Conservation (phyloP, 2,797 vertebrate species). For the Argentina silus region DNA sequence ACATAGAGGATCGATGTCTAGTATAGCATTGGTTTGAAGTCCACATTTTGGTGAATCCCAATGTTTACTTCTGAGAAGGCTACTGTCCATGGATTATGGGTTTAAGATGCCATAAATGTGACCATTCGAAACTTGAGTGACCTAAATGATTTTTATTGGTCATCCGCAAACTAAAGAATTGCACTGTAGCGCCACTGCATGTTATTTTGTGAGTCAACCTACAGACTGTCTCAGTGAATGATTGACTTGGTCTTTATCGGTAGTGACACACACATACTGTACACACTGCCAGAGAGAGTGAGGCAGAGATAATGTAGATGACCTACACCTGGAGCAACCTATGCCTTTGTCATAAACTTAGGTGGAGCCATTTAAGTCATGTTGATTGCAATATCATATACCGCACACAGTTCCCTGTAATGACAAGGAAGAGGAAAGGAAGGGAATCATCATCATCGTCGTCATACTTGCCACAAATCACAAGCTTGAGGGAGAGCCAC, state of each 20-base stretch:
- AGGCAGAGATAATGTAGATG: slow-evolving; percentile 46
- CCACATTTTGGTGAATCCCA: neutral
- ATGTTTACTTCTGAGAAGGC: neutral
- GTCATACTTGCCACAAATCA: neutral
- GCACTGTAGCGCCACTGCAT: slow-evolving; percentile 58
- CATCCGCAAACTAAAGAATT: slow-evolving; percentile 58
- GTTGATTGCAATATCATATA: too few relatives aligned
- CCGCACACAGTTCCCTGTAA: neutral
- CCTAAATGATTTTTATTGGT: slow-evolving; percentile 56
- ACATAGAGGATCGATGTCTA: neutral
- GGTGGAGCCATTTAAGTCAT: slow-evolving; percentile 36
- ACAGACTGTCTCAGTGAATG: slow-evolving; percentile 72
- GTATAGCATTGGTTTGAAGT: neutral
- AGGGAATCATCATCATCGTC: too few relatives aligned
- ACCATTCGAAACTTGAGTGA: slow-evolving; percentile 47
- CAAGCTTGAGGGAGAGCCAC: neutral
- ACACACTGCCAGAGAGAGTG: slow-evolving; percentile 54
- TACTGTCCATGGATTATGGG: slow-evolving; percentile 33
- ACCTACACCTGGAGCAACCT: slow-evolving; percentile 59
- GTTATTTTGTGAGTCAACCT: slow-evolving; percentile 56
- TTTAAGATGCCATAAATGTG: slow-evolving; percentile 63
- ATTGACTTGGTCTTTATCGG: slow-evolving; percentile 75
- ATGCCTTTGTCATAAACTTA: slow-evolving; percentile 54
- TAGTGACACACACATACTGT: slow-evolving; percentile 40
- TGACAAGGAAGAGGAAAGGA: neutral